Base-by-base conservation (phyloP, 2,888 invertebrate genomes). In the Pterostichus niger region DNA sequence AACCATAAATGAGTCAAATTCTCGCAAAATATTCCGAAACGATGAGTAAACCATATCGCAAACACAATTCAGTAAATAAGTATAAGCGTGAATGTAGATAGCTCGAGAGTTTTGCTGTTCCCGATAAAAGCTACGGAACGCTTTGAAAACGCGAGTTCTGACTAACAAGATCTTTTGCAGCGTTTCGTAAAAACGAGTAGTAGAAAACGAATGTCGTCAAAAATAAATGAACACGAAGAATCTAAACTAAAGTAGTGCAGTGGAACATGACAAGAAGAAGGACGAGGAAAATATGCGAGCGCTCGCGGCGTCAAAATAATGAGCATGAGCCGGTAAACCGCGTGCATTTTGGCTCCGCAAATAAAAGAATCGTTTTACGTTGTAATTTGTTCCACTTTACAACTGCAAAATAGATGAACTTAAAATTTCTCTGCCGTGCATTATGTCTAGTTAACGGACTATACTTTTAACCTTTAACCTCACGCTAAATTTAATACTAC, bases 191-290 rank as follows among this genome's bases (percentile, higher is more conserved):
- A 40, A 40, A 40, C 40, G 59, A 24, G 13, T 68, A 49, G 49
- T 35, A 49, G 75, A 52, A 77, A 77, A 77, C 54, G 33, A 77
- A 54, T 17, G 56, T 40, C 56, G 77, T 56, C 15, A 56, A 56
- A 77, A 77, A 77, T 77, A 77, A 77, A 77, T 77, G 56, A 77
- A 77, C 54, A 77, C 17, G n/a, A 56, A 31, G 56, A 77, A 56
- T 71, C 71, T 71, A 71, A 75, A 44, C 77, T 54, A 77, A 77
- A 56, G 40, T 56, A 77, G 77, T 77, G 44, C 77, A 77, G 54
- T 77, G 56, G 54, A 77, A 77, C 56, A 77, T 56, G 54, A 77
- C 54, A 56, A 56, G 46, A 75, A 10, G 7, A 24, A 46, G 40
- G 68, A 44, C 68, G 9, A 2, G 46, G 68, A 71, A 77, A 77